phyloP scores from a whole-genome alignment of 1,140 invertebrate genomes.

The Trissolcus basalis region DNA sequence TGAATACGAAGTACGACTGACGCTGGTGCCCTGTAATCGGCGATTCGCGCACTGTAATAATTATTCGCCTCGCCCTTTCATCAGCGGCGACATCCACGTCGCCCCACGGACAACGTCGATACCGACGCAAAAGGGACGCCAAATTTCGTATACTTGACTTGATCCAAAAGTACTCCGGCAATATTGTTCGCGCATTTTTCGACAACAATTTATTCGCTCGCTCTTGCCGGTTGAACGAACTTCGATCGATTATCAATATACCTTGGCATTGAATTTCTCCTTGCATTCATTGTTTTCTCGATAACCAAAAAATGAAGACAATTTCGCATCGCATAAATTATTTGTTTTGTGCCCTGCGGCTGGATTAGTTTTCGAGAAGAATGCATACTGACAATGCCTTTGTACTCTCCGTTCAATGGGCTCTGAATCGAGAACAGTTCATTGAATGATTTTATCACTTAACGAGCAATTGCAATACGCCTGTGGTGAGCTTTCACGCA shows the following conservation, averaged over 20 bases:
- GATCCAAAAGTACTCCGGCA: constrained; percentile 40
- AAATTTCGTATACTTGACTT: constrained; percentile 23
- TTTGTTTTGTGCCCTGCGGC: constrained; percentile 41
- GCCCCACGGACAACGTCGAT: constrained; percentile 36
- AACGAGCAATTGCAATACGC: constrained; percentile 36
- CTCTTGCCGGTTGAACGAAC: constrained; percentile 7
- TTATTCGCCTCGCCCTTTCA: constrained; percentile 73
- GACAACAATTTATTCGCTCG: background rate
- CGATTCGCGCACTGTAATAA: constrained; percentile 75
- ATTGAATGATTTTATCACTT: constrained; percentile 54
- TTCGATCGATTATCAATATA: constrained; percentile 12
- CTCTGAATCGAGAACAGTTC: constrained; percentile 26
- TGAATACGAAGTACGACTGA: constrained; percentile 58
- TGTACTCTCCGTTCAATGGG: constrained; percentile 30
- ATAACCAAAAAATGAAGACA: constrained; percentile 15
- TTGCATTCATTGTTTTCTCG: constrained; percentile 6
- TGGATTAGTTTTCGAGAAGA: constrained; percentile 45
- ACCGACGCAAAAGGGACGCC: constrained; percentile 16
- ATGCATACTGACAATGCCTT: constrained; percentile 33
- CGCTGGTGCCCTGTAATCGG: constrained; percentile 73
- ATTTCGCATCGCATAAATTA: constrained; percentile 37
- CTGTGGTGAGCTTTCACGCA: constrained; percentile 34
- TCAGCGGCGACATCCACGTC: constrained; percentile 72
- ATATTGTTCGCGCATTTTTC: background rate
- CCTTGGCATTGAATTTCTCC: constrained; percentile 27